Evolutionary conservation across 2,888 invertebrate genomes (phyloP).

Genomic region (Diploptera punctata): DNA sequence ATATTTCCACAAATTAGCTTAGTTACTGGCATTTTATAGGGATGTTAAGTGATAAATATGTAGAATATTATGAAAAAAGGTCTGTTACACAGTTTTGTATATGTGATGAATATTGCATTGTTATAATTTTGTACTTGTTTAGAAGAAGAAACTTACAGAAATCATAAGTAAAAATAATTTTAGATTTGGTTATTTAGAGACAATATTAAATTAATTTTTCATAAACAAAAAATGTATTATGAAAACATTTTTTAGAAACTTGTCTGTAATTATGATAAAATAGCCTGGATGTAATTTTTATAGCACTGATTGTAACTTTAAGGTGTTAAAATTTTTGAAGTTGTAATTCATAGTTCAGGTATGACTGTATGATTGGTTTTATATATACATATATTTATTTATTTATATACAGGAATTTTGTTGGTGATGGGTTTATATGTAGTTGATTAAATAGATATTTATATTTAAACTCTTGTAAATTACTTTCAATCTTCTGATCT

Average conservation of each 20-base stretch:
- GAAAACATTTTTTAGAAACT: background rate
- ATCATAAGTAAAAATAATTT: background rate
- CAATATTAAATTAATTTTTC: background rate
- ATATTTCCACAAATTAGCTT: background rate
- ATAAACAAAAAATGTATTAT: background rate
- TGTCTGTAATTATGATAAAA: background rate
- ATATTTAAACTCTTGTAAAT: background rate
- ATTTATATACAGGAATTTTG: constrained; percentile 14
- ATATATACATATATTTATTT: constrained; percentile 6
- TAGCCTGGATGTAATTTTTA: background rate
- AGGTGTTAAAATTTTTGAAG: background rate
- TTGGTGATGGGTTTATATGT: constrained; percentile 16
- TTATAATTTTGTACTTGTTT: constrained; percentile 4
- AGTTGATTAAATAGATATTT: constrained; percentile 10
- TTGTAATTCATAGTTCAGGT: constrained; percentile 2
- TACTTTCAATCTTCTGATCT: no score
- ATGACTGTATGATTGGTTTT: constrained; percentile 11
- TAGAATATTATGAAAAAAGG: background rate
- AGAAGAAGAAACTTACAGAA: background rate
- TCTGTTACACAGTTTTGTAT: constrained; percentile 9
- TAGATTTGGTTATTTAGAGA: background rate
- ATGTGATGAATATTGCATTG: background rate
- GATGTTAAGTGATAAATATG: background rate
- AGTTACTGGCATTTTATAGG: background rate
- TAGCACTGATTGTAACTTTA: background rate